Conservation (phyloP, 2,888 invertebrate species). For the Seira sanloemensis region DNA sequence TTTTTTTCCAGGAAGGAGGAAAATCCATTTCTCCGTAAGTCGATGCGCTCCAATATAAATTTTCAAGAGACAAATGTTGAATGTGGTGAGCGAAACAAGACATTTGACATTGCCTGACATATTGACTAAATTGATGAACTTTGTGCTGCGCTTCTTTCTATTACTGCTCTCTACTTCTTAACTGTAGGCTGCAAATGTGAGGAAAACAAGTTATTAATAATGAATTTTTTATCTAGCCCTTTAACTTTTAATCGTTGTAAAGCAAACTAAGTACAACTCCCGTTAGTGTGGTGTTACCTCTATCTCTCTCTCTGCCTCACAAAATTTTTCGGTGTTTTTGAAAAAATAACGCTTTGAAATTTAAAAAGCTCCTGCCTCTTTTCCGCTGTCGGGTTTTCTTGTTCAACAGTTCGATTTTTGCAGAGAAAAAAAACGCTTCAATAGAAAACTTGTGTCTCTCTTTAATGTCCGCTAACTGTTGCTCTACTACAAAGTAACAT, state of each 20-base stretch:
- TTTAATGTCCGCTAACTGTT: slow-evolving; percentile 14
- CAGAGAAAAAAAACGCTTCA: too few relatives aligned
- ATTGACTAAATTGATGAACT: not conserved
- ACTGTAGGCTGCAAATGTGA: not conserved
- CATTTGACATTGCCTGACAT: not conserved
- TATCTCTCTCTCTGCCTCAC: too few relatives aligned
- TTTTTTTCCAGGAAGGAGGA: not conserved
- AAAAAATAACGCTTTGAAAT: too few relatives aligned
- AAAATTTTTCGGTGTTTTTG: too few relatives aligned
- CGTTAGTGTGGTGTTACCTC: too few relatives aligned
- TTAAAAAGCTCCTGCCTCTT: too few relatives aligned
- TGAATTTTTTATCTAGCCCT: not conserved
- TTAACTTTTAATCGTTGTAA: too few relatives aligned
- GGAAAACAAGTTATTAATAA: not conserved
- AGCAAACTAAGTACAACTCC: too few relatives aligned
- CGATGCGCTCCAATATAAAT: not conserved
- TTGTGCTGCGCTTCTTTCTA: not conserved
- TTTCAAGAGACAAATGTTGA: not conserved
- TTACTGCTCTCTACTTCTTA: too few relatives aligned
- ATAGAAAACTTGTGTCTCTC: too few relatives aligned
- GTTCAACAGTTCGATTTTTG: not conserved
- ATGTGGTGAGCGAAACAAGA: not conserved
- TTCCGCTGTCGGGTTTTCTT: not conserved
- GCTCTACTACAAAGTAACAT: not conserved
- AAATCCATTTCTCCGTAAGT: not conserved